Conservation (phyloP, 1,140 invertebrate genomes). For the Whitmania pigra region DNA sequence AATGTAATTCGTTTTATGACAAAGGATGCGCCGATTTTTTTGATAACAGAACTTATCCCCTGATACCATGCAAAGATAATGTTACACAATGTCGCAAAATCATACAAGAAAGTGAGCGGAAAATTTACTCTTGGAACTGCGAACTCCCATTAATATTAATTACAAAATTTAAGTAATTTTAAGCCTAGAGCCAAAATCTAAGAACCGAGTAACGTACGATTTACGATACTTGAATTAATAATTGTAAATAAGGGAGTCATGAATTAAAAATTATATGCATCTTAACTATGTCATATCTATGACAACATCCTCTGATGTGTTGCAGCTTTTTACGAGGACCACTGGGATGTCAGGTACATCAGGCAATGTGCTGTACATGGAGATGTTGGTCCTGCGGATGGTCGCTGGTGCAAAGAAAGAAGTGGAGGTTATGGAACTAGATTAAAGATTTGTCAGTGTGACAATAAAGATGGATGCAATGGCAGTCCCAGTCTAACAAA, state of each 20-base stretch:
- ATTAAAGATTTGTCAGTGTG: slow-evolving; percentile 40
- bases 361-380: slow-evolving; percentile 38
- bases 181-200: no score
- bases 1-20: slow-evolving; percentile 41
- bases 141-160: no score
- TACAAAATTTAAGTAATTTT: no score
- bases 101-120: slow-evolving; percentile 38
- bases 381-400: slow-evolving; percentile 37
- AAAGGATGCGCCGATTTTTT: slow-evolving; percentile 41
- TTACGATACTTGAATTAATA: no score
- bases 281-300: no score
- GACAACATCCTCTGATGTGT: slow-evolving; percentile 15
- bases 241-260: no score
- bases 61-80: slow-evolving; percentile 31
- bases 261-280: no score
- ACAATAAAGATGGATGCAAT: slow-evolving; percentile 43
- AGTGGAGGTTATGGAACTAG: slow-evolving; percentile 38
- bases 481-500: no score
- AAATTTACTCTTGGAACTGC: background rate
- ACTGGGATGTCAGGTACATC: slow-evolving; percentile 39
- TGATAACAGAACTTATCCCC: slow-evolving; percentile 38
- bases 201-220: no score
- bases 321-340: slow-evolving; percentile 37
- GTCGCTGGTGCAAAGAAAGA: slow-evolving; percentile 37
- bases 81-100: slow-evolving; percentile 39